Evolutionary conservation across 1,140 invertebrate species (phyloP).

Genomic region (Drosophila pseudoobscura): DNA sequence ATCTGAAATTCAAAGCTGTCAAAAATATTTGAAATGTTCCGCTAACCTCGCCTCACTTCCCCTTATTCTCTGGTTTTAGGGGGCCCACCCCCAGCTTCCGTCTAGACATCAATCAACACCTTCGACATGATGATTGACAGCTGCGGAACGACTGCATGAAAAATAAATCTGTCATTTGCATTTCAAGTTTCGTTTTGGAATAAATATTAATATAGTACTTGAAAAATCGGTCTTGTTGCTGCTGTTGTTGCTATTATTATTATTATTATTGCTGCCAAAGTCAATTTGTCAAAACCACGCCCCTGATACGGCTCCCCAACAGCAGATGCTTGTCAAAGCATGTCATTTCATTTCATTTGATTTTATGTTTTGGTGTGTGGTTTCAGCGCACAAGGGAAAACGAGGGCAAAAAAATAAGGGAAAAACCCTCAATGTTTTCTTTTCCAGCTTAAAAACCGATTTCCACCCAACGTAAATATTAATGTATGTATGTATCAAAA

Average conservation of each 20-base stretch:
- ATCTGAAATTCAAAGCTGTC: constrained; percentile 41
- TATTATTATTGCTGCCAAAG: constrained; percentile 63
- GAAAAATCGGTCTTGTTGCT: constrained; percentile 34
- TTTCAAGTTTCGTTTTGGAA: constrained; percentile 71
- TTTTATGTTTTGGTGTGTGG: constrained; percentile 18
- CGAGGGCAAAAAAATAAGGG: constrained; percentile 13
- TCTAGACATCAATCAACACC: constrained; percentile 79
- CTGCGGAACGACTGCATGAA: constrained; percentile 60
- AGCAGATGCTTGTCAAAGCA: constrained; percentile 56
- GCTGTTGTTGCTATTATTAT: constrained; percentile 23
- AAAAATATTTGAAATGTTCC: constrained; percentile 48
- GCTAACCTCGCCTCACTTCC: constrained; percentile 5
- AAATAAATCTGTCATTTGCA: constrained; percentile 82
- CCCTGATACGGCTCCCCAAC: constrained; percentile 11
- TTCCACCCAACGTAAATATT: constrained; percentile 43
- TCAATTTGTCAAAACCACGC: constrained; percentile 78
- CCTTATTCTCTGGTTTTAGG: no score
- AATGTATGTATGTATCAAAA: constrained; percentile 41
- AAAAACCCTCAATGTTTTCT: constrained; percentile 59
- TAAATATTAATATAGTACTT: constrained; percentile 73
- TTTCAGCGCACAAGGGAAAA: constrained; percentile 3
- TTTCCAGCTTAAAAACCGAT: constrained; percentile 68
- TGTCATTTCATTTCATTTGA: constrained; percentile 46
- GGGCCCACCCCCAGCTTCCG: constrained; percentile 5
- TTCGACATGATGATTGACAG: constrained; percentile 73